These are phyloP conservation scores for Orius insidiosus DNA, from an alignment of 1,140 invertebrate genomes.

Conservation along the genomic window DNA sequence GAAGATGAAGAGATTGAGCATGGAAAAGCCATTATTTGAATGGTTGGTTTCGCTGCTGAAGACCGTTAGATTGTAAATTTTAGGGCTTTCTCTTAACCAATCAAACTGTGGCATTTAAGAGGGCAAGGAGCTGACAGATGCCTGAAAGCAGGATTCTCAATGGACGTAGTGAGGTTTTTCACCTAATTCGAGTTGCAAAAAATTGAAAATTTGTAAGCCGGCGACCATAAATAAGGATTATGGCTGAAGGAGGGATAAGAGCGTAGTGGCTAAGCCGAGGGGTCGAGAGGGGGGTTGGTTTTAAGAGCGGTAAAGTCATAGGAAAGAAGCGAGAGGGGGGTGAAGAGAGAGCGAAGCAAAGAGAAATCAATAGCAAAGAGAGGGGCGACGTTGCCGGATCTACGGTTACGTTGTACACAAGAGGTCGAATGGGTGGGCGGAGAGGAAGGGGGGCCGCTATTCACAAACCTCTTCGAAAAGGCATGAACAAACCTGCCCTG, in stretches of 20 bases:
- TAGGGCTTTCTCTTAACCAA: too few relatives aligned
- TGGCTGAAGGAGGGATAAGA: slow-evolving; percentile 13
- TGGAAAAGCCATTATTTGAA: too few relatives aligned
- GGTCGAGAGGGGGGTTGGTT: neutral
- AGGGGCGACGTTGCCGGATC: slow-evolving; percentile 22
- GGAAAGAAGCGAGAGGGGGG: slow-evolving; percentile 22
- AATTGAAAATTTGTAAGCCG: neutral
- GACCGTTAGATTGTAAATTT: too few relatives aligned
- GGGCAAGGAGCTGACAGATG: too few relatives aligned
- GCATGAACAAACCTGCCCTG: neutral
- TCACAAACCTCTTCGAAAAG: neutral
- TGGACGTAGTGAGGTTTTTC: neutral
- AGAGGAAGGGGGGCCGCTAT: too few relatives aligned
- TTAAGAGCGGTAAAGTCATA: slow-evolving; percentile 5
- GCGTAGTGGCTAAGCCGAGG: slow-evolving; percentile 6
- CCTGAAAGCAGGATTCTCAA: too few relatives aligned
- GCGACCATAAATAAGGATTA: neutral
- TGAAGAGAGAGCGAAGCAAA: slow-evolving; percentile 17
- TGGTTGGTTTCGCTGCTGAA: too few relatives aligned
- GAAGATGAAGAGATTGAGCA: too few relatives aligned
- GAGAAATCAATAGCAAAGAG: slow-evolving; percentile 18
- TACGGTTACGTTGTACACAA: neutral
- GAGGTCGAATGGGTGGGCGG: too few relatives aligned
- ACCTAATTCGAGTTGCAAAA: slow-evolving; percentile 5
- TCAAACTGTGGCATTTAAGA: too few relatives aligned